Base-by-base conservation (phyloP, 2,797 vertebrate species). In the Lithobates sylvaticus region DNA sequence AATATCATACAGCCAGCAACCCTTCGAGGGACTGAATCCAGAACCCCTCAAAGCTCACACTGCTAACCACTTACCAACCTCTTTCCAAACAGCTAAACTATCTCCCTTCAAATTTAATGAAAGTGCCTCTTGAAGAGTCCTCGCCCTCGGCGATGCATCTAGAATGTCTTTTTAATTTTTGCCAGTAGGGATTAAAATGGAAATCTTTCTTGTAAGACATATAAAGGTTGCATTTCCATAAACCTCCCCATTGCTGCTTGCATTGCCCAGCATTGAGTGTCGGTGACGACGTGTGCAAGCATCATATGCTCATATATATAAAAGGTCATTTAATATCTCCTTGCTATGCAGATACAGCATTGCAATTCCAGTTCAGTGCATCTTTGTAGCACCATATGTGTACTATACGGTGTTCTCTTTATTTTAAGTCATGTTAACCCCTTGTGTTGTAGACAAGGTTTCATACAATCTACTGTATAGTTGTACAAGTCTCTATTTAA, bases 191-290 rank as follows among this genome's bases (percentile, higher is more conserved):
- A 44, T 58, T 36, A 50, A 81, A 81, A 72, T 54, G 3, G 29
- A 72, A 36, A 73, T 81, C 16, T 72, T 36, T 32, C 29, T 21
- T 21, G 58, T 61, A 81, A 81, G 69, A 72, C 47, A 8, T 18
- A 18, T 34, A 81, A 81, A 81, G 79, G 79, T 81, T 81, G 79
- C 79, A 81, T 81, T 81, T 81, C 69, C 79, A 81, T 81, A 81
- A 81, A 81, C 0, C 44, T 27, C 8, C 78, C 70, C 47, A 26
- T 0, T 34, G 67, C 67, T 15, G 50, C 36, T 50, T 61, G 5
- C 78, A 26, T 72, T 39, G 78, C 44, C 42, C 29, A 71, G 23
- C 10, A 15, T 29, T 81, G n/a, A 15, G 67, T 21, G 68, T 39
- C 69, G 42, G 27, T 73, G 29, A 42, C 50, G 61, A 54, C 61